Base-by-base conservation (phyloP, 1,140 invertebrate species). In the Ceratosolen fusciceps region DNA sequence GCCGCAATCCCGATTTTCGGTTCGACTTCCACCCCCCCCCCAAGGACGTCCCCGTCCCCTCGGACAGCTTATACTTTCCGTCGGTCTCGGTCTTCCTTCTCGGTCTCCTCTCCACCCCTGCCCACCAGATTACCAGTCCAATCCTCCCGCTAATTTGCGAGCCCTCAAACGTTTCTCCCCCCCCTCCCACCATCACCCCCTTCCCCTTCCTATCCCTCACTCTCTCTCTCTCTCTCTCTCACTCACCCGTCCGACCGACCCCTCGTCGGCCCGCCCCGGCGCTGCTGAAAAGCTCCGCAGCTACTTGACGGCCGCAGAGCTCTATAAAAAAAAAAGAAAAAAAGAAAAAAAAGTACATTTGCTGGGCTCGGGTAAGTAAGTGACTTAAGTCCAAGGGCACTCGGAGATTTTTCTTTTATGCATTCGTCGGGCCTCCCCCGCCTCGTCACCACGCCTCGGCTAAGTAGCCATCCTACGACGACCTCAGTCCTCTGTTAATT, bases 61-160 rank as follows among this genome's bases (percentile, higher is more conserved):
- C 62, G 65, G 73, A 39, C 49, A 54, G 72, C 65, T 75, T 34
- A 67, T 47, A 70, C 49, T 75, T 75, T 80, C 72, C 58, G n/a
- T n/a, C n/a, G n/a, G n/a, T n/a, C n/a, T n/a, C n/a, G n/a, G n/a
- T n/a, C n/a, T n/a, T n/a, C n/a, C n/a, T n/a, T n/a, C n/a, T n/a
- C n/a, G n/a, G n/a, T n/a, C n/a, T 79, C 70, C 73, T 80, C 47
- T 39, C 52, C 72, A 67, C 80, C 79, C 81, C 74, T 74, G 82
- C 88, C 87, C 88, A 60, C 60, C 88, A 86, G 89, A 90, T 90
- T 89, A 90, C 86, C 83, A 84, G 83, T 81, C 85, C 88, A 88
- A 90, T 89, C 88, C 85, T 82, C 83, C 84, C 85, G 87, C 89
- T 90, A 90, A 90, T 90, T 90, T 90, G 89, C 88, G 86, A 90